These are phyloP conservation scores for Heliopora coerulea DNA, from an alignment of 92 coral and sea anemone species.

Conservation along the genomic window DNA sequence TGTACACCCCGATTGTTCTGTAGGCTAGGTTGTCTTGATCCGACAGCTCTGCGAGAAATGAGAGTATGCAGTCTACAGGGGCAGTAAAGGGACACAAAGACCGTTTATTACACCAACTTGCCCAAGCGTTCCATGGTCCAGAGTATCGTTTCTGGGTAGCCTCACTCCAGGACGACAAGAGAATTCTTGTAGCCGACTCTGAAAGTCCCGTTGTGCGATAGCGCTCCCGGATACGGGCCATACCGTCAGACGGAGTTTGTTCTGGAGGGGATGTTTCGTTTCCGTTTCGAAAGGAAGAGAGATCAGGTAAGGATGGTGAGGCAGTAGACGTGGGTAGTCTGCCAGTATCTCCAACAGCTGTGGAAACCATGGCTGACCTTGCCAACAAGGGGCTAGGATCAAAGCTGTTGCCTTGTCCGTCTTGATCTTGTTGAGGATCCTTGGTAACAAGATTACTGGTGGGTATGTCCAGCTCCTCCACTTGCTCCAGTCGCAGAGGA, in stretches of 20 bases:
- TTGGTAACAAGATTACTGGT: slow-evolving; percentile 48
- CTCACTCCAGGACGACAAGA: slow-evolving; percentile 44
- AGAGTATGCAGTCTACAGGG: slow-evolving; percentile 38
- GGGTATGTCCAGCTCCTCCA: slow-evolving; percentile 49
- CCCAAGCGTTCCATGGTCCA: slow-evolving; percentile 53
- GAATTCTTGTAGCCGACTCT: slow-evolving; percentile 31
- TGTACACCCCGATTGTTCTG: slow-evolving; percentile 38
- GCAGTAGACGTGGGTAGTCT: slow-evolving; percentile 43
- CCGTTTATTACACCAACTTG: slow-evolving; percentile 44
- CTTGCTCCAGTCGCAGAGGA: slow-evolving; percentile 48
- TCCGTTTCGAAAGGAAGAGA: slow-evolving; percentile 50
- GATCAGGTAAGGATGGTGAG: slow-evolving; percentile 40
- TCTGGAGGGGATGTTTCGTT: slow-evolving; percentile 50
- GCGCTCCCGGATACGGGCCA: slow-evolving; percentile 53
- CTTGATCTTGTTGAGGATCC: slow-evolving; percentile 36
- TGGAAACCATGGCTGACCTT: slow-evolving; percentile 57
- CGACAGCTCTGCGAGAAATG: slow-evolving; percentile 29
- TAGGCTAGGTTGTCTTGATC: slow-evolving; percentile 24
- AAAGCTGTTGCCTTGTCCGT: slow-evolving; percentile 51
- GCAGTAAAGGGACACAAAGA: slow-evolving; percentile 47
- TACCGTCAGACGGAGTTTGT: slow-evolving; percentile 54
- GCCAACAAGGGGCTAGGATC: slow-evolving; percentile 53
- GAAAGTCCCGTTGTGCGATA: slow-evolving; percentile 42
- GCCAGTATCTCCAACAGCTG: slow-evolving; percentile 41
- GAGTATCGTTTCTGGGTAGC: slow-evolving; percentile 37